Evolutionary conservation across 2,113 vertebrate genomes (phyloP).

Genomic region (Gadus chalcogrammus): DNA sequence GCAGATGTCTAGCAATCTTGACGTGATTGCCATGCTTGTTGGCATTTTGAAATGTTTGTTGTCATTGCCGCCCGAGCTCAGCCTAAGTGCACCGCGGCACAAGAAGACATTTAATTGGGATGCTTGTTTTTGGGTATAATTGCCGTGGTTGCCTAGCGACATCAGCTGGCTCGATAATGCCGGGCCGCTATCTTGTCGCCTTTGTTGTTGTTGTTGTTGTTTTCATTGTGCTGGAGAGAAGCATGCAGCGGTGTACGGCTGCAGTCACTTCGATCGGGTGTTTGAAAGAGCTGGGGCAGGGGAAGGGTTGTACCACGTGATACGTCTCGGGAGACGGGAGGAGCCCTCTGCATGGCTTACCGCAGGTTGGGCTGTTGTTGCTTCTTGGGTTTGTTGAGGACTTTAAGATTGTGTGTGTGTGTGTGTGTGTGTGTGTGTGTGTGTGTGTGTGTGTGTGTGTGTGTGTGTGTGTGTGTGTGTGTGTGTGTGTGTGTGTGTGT

Average conservation of each 20-base stretch:
- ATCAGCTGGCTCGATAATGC: constrained; percentile 31
- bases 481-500: too few relatives aligned
- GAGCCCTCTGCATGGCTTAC: too few relatives aligned
- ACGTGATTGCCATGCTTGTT: too few relatives aligned
- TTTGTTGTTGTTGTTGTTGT: constrained; percentile 14
- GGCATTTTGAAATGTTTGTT: too few relatives aligned
- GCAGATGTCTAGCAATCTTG: too few relatives aligned
- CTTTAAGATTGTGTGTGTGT: not conserved
- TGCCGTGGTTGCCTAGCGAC: constrained; percentile 49
- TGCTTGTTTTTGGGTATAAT: constrained; percentile 32
- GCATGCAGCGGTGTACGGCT: not conserved
- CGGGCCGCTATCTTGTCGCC: constrained; percentile 11
- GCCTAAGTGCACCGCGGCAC: not conserved
- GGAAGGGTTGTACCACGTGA: not conserved
- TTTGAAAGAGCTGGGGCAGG: not conserved
- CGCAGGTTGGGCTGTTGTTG: too few relatives aligned
- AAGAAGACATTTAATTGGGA: constrained; percentile 41
- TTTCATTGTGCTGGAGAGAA: not conserved
- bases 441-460: too few relatives aligned
- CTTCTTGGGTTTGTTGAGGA: not conserved
- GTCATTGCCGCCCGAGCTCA: too few relatives aligned
- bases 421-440: too few relatives aligned
- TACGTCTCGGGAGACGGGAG: too few relatives aligned
- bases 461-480: too few relatives aligned
- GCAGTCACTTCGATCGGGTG: too few relatives aligned